Percentiles rank a stretch among this genome's conserved stretches.
Evolutionary conservation across 2,888 invertebrate species (phyloP).

Genomic region (Drepanosiphum platanoidis): DNA sequence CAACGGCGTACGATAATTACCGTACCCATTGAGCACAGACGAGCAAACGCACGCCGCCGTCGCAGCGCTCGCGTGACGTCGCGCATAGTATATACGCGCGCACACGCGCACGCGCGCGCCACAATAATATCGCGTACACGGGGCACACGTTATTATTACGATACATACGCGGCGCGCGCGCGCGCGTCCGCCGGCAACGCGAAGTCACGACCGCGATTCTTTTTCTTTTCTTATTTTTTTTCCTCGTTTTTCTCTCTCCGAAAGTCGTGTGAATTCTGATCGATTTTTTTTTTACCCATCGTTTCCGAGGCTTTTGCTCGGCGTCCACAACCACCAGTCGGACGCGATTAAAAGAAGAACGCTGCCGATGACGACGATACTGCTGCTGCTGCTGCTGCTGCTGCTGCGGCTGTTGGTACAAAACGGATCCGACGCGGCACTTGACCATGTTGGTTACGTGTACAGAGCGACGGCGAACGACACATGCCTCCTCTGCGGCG

Average conservation of each 20-base stretch:
- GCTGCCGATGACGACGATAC: neutral
- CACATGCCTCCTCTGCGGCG: conserved; percentile 42
- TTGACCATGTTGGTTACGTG: conserved; percentile 50
- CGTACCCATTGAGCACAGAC: conserved; percentile 60
- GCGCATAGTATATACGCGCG: conserved; percentile 3
- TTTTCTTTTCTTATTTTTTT: neutral
- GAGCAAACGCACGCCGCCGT: conserved; percentile 11
- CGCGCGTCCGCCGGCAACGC: neutral
- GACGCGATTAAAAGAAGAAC: conserved; percentile 29
- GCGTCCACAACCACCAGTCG: conserved; percentile 43
- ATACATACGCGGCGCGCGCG: neutral
- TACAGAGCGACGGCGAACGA: conserved; percentile 31
- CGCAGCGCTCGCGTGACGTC: conserved; percentile 59
- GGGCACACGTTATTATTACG: neutral
- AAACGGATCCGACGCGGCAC: conserved; percentile 41
- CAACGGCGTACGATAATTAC: conserved; percentile 44
- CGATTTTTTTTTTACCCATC: conserved; percentile 52
- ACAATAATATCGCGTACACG: conserved; percentile 5
- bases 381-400: conserved; percentile 19
- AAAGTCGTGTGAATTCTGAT: neutral
- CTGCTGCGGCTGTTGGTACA: conserved; percentile 11
- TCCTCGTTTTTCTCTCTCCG: neutral
- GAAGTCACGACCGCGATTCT: neutral
- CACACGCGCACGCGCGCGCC: neutral
- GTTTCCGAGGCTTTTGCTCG: conserved; percentile 56